These are phyloP conservation scores for Lampris incognitus DNA, from an alignment of 2,113 vertebrate species.

Conservation along the genomic window DNA sequence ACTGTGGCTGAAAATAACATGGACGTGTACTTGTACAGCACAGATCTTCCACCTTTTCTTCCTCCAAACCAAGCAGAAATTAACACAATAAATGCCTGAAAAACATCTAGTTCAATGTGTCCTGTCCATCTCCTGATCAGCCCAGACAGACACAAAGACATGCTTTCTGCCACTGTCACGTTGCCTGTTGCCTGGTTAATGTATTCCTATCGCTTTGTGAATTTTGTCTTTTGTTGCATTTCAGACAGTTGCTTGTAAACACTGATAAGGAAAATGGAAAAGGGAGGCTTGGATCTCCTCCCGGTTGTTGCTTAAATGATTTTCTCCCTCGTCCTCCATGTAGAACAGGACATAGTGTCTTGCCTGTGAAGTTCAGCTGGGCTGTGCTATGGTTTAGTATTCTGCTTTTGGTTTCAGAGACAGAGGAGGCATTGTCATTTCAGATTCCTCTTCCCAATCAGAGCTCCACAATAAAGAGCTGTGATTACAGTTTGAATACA, in stretches of 20 bases:
- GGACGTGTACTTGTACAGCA: neutral
- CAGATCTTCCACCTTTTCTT: neutral
- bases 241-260: neutral
- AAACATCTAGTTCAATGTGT: constrained; percentile 31
- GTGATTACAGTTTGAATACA: constrained; percentile 53
- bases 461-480: constrained; percentile 11
- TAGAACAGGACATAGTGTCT: neutral
- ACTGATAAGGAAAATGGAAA: neutral
- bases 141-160: constrained; percentile 6
- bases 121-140: constrained; percentile 17
- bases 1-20: too few relatives aligned
- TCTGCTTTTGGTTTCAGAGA: constrained; percentile 17
- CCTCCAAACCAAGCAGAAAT: too few relatives aligned
- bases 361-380: neutral
- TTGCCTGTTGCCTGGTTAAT: neutral
- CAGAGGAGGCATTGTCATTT: constrained; percentile 19
- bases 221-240: neutral
- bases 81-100: neutral
- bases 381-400: constrained; percentile 7
- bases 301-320: neutral
- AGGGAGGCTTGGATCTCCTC: constrained; percentile 6
- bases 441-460: constrained; percentile 34
- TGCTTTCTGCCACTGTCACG: constrained; percentile 5
- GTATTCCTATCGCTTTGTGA: neutral
- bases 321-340: neutral